Percentiles rank a stretch among this genome's conserved stretches.
Evolutionary conservation across 2,113 vertebrate genomes (phyloP).

Genomic region (Zosterops pallidus): DNA sequence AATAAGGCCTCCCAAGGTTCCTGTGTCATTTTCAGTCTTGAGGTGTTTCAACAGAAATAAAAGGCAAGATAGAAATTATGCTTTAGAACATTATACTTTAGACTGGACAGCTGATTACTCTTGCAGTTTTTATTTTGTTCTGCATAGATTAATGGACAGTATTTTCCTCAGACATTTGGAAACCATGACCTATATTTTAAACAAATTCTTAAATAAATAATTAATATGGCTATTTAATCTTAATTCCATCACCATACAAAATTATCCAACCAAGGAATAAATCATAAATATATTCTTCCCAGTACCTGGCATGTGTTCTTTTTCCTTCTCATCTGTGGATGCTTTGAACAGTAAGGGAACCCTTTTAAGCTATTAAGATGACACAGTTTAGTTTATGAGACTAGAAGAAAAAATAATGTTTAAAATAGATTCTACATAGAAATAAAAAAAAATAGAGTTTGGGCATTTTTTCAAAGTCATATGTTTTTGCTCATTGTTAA

Average conservation of each 20-base stretch:
- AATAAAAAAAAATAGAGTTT: neutral
- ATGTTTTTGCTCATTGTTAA: neutral
- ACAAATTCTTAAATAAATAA: slow-evolving; percentile 23
- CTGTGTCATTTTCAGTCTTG: neutral
- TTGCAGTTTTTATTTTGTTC: neutral
- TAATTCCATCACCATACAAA: neutral
- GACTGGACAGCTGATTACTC: neutral
- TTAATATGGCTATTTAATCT: neutral
- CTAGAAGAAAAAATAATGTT: neutral
- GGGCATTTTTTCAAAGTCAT: neutral
- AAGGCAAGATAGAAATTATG: neutral
- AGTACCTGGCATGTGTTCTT: neutral
- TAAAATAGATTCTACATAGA: neutral
- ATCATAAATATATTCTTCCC: neutral
- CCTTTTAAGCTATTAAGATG: neutral
- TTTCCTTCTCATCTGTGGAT: neutral
- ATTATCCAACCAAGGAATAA: neutral
- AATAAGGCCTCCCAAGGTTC: neutral
- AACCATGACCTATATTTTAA: slow-evolving; percentile 21
- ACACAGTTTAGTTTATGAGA: neutral
- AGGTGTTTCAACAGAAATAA: neutral
- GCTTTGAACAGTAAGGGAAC: neutral
- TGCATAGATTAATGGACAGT: neutral
- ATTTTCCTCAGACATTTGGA: neutral
- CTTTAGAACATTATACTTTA: neutral